A percentile compares a stretch with the other conserved stretches of the same genome.
Evolutionary conservation across 2,113 vertebrate species (phyloP).

Genomic region (Hypomesus transpacificus): DNA sequence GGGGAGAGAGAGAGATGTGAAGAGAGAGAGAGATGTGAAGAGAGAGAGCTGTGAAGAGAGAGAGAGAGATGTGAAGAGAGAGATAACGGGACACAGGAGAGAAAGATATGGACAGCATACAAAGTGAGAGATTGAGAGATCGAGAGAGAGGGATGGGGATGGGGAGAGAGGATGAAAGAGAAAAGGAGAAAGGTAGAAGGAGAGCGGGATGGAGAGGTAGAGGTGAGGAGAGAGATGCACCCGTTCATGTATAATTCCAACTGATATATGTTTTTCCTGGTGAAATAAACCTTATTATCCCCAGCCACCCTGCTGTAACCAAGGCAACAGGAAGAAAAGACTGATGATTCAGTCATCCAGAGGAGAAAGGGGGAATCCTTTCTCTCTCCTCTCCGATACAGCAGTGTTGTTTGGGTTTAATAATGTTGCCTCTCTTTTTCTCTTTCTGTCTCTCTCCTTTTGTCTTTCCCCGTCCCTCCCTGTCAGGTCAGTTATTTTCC

Average conservation of each 20-base stretch:
- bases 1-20: too few species aligned
- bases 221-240: conserved; percentile 6
- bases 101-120: not conserved
- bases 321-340: conserved; percentile 51
- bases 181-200: too few species aligned
- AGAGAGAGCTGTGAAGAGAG: not conserved
- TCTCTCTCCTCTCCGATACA: not conserved
- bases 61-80: not conserved
- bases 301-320: conserved; percentile 47
- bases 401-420: not conserved
- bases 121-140: conserved; percentile 2
- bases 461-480: not conserved
- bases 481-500: not conserved
- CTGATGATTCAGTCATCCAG: not conserved
- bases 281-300: conserved; percentile 38
- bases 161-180: not conserved
- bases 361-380: not conserved
- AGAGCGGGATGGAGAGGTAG: not conserved
- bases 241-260: conserved; percentile 52
- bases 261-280: conserved; percentile 41
- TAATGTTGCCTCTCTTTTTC: conserved; percentile 14
- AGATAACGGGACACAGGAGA: not conserved
- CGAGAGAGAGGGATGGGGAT: not conserved
- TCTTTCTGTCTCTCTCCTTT: not conserved
- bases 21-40: too few species aligned